Evolutionary conservation across 2,797 vertebrate species (phyloP).

Genomic region (Miichthys miiuy): DNA sequence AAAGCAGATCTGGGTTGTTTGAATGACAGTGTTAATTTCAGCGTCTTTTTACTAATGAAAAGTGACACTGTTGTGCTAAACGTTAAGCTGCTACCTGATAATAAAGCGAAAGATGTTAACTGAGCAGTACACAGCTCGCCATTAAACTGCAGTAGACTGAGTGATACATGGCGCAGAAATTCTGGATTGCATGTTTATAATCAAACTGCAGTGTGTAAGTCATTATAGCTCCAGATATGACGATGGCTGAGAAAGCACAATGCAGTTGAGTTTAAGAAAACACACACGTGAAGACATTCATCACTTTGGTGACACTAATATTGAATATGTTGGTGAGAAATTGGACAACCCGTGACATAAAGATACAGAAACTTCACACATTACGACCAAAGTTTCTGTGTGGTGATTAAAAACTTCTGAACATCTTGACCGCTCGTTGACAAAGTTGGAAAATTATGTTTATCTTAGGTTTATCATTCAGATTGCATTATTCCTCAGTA

Average conservation of each 20-base stretch:
- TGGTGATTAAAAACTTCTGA: too few relatives aligned
- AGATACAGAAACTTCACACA: background rate
- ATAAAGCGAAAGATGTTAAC: slow-evolving; percentile 17
- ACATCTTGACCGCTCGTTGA: background rate
- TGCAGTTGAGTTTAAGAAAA: background rate
- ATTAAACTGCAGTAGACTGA: background rate
- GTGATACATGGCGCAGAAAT: background rate
- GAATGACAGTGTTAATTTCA: slow-evolving; percentile 49
- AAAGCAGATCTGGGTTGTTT: slow-evolving; percentile 6
- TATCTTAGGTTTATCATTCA: background rate
- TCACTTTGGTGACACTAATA: background rate
- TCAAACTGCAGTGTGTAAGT: background rate
- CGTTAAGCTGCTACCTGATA: slow-evolving; percentile 42
- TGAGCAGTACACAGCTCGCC: background rate
- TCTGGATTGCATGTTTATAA: background rate
- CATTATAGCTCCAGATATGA: background rate
- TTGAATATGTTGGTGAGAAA: background rate
- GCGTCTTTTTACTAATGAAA: slow-evolving; percentile 60
- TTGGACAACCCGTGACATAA: background rate
- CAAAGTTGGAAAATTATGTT: background rate
- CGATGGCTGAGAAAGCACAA: background rate
- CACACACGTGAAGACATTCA: background rate
- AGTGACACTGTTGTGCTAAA: slow-evolving; percentile 54
- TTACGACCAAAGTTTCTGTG: background rate
- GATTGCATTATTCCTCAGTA: background rate